Evolutionary conservation across 2,797 vertebrate genomes (phyloP).

Genomic region (Gambelia wislizenii): DNA sequence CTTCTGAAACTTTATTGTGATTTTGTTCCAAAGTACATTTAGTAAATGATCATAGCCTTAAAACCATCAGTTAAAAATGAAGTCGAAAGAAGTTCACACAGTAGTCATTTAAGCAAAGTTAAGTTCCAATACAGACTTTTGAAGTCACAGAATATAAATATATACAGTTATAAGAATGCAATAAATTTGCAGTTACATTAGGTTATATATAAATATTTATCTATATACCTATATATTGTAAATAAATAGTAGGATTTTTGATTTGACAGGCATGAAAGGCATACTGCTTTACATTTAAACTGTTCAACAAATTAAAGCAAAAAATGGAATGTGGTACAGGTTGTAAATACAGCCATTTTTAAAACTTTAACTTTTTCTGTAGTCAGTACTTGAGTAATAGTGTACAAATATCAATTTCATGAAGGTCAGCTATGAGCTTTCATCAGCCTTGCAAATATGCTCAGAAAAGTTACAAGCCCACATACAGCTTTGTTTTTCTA

Average conservation of each 20-base stretch:
- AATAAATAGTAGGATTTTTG: conserved; percentile 77
- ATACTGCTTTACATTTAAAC: conserved; percentile 79
- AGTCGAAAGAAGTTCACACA: conserved; percentile 81
- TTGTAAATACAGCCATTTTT: conserved; percentile 80
- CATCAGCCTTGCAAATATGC: conserved; percentile 23
- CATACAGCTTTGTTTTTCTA: background rate
- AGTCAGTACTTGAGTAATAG: conserved; percentile 74
- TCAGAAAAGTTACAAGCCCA: background rate
- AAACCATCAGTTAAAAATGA: conserved; percentile 83
- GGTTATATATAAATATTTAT: conserved; percentile 70
- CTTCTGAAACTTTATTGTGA: conserved; percentile 87
- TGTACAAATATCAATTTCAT: conserved; percentile 77
- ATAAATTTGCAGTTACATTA: conserved; percentile 83
- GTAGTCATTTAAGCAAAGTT: conserved; percentile 80
- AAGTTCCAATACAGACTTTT: conserved; percentile 84
- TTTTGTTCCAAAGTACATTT: conserved; percentile 83
- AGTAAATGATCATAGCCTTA: conserved; percentile 80
- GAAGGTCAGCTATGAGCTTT: conserved; percentile 66
- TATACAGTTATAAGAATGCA: conserved; percentile 85
- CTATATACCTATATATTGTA: conserved; percentile 50
- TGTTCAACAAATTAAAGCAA: conserved; percentile 80
- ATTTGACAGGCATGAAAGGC: conserved; percentile 79
- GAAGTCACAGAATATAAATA: conserved; percentile 79
- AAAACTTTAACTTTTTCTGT: conserved; percentile 71
- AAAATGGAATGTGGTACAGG: conserved; percentile 81